phyloP scores from a whole-genome alignment of 2,113 vertebrate species.

The Mola mola region DNA sequence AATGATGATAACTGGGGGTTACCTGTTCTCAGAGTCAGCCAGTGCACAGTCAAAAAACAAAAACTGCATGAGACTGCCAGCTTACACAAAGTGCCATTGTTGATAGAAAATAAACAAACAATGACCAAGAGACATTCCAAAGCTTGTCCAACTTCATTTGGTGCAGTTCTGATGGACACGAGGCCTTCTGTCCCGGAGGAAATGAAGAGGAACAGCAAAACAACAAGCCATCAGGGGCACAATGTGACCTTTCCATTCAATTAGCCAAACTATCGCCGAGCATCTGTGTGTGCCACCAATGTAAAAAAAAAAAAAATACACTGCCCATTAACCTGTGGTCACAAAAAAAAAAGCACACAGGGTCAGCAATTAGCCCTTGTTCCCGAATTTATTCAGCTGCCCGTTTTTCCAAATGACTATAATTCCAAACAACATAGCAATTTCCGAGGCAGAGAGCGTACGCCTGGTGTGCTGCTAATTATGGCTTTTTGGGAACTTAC shows the following conservation, averaged over 20 bases:
- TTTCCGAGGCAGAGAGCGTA: slow-evolving; percentile 76
- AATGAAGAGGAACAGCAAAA: not conserved
- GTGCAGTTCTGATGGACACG: not conserved
- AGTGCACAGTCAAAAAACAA: no score
- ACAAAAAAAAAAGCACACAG: slow-evolving; percentile 67
- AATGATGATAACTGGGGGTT: no score
- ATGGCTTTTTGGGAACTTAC: slow-evolving; percentile 74
- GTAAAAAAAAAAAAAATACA: slow-evolving; percentile 66
- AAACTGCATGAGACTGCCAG: no score
- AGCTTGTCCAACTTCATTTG: not conserved
- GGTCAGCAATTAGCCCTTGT: slow-evolving; percentile 76
- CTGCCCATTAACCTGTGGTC: slow-evolving; percentile 74
- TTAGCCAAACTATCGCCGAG: slow-evolving; percentile 55
- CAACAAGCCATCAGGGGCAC: not conserved
- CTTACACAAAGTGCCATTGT: no score
- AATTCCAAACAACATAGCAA: slow-evolving; percentile 80
- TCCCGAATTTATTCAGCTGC: slow-evolving; percentile 73
- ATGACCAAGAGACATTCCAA: slow-evolving; percentile 3
- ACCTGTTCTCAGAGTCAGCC: no score
- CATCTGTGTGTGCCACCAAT: slow-evolving; percentile 41
- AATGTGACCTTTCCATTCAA: slow-evolving; percentile 52
- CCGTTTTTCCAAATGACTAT: slow-evolving; percentile 78
- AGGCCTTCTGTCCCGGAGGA: not conserved
- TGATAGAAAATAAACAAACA: not conserved
- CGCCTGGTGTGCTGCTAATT: slow-evolving; percentile 78